Conservation (phyloP, 2,797 vertebrate species). For the Sebastiscus tertius region DNA sequence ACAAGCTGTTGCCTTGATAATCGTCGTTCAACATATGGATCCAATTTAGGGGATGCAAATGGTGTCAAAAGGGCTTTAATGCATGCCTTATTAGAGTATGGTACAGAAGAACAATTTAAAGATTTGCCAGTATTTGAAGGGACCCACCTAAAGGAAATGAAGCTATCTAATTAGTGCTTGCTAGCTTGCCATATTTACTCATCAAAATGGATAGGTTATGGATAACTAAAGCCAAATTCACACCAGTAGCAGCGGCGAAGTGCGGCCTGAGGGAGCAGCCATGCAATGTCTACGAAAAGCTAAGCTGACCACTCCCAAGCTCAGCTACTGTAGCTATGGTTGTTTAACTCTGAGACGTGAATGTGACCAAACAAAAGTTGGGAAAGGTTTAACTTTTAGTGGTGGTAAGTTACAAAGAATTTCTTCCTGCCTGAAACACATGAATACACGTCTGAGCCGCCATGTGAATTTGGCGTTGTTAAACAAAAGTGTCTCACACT, state of each 20-base stretch:
- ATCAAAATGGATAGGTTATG: not conserved
- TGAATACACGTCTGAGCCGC: too few species aligned
- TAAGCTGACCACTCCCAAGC: rapidly evolving
- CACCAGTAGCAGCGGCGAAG: too few species aligned
- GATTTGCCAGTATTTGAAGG: not conserved
- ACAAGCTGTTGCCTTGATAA: constrained; percentile 6
- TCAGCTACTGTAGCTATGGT: too few species aligned
- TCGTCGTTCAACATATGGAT: not conserved
- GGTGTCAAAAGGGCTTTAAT: not conserved
- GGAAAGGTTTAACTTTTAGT: too few species aligned
- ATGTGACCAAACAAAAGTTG: too few species aligned
- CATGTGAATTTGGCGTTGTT: too few species aligned
- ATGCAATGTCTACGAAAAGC: too few species aligned
- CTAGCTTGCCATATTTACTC: not conserved
- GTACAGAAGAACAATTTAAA: not conserved
- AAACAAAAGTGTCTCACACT: too few species aligned
- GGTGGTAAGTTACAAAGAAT: too few species aligned
- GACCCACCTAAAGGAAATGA: not conserved
- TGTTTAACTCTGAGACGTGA: too few species aligned
- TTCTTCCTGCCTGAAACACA: too few species aligned
- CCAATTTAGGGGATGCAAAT: not conserved
- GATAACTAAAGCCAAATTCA: not conserved
- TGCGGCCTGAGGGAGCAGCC: too few species aligned
- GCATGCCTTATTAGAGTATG: not conserved
- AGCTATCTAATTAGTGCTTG: not conserved